Evolutionary conservation across 2,797 vertebrate species (phyloP), one percentile per base, ranked within the genome.

Genomic region (Apogon talboti): DNA sequence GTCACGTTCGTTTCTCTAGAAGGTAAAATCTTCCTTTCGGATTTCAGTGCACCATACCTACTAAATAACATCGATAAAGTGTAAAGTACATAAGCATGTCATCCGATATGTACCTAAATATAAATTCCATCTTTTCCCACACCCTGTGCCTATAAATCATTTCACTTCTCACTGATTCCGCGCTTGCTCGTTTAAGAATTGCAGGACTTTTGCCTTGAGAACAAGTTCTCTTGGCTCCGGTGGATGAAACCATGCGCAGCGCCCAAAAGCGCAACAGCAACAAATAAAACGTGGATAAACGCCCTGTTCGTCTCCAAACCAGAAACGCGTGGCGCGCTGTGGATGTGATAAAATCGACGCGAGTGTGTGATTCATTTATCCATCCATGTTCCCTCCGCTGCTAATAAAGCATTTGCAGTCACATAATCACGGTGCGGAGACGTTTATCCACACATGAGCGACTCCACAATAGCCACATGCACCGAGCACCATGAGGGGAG

Each of bases 391-490:
- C 37, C 53, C 33, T 64, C 78, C 66, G 80, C 70, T 44, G 71
- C 63, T 84, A 43, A 44, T 76, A 42, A 75, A 75, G 62, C 63
- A n/a, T 84, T 82, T 68, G 78, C 78, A 71, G 75, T 69, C 80
- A 19, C 4, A 72, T 42, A 44, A 18, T 60, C 76, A 2, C 74
- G 43, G 70, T 19, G 51, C 67, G 58, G 30, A 61, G 43, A 71
- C 66, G 2, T 70, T 59, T 42, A 74, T 78, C 71, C 74, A 76
- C 68, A 77, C 74, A 69, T 47, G 79, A 84, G 63, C 71, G 66
- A 76, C 51, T 83, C 84, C 84, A 82, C 80, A 57, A 71, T 46
- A 68, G 80, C 83, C 86, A 89, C 86, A 86, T 86, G 88, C 82
- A 83, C 64, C 65, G 72, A 81, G 82, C 79, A 80, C 85, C 88